These are phyloP conservation scores for Cotesia congregata DNA, from an alignment of 2,888 invertebrate genomes.

Conservation along the genomic window DNA sequence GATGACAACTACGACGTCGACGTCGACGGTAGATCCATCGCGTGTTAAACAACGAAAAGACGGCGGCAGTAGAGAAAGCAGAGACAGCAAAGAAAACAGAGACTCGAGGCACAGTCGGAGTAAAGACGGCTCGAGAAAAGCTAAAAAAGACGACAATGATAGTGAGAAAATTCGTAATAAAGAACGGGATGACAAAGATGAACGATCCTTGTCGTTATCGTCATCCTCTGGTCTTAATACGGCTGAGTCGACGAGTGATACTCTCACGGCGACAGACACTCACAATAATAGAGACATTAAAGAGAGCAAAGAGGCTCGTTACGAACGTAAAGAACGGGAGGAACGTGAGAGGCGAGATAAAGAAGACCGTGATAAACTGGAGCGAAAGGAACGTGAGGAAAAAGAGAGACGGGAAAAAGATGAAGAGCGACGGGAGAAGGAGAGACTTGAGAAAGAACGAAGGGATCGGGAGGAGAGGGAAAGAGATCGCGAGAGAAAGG, in stretches of 20 bases:
- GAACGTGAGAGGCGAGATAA: conserved; percentile 62
- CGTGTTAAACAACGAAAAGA: conserved; percentile 60
- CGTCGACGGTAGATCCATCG: conserved; percentile 51
- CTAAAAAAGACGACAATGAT: conserved; percentile 63
- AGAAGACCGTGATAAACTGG: conserved; percentile 56
- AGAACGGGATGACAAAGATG: conserved; percentile 57
- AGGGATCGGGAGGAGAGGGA: conserved; percentile 57
- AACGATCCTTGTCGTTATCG: conserved; percentile 35
- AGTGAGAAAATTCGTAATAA: conserved; percentile 55
- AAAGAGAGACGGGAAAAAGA: conserved; percentile 57
- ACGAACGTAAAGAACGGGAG: conserved; percentile 59
- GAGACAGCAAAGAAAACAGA: conserved; percentile 63
- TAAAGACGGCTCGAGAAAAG: conserved; percentile 62
- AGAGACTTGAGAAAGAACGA: conserved; percentile 59
- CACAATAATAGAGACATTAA: conserved; percentile 51
- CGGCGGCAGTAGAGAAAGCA: conserved; percentile 57
- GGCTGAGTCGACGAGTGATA: conserved; percentile 41
- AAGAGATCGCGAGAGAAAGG: conserved; percentile 45
- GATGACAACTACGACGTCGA: conserved; percentile 54
- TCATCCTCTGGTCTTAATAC: conserved; percentile 38
- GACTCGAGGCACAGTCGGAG: conserved; percentile 65
- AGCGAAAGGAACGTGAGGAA: conserved; percentile 58
- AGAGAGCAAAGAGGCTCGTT: conserved; percentile 56
- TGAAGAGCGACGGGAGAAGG: conserved; percentile 64
- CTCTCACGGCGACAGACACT: conserved; percentile 42